phyloP scores from a whole-genome alignment of 2,797 vertebrate species.

The Dipus sagitta region DNA sequence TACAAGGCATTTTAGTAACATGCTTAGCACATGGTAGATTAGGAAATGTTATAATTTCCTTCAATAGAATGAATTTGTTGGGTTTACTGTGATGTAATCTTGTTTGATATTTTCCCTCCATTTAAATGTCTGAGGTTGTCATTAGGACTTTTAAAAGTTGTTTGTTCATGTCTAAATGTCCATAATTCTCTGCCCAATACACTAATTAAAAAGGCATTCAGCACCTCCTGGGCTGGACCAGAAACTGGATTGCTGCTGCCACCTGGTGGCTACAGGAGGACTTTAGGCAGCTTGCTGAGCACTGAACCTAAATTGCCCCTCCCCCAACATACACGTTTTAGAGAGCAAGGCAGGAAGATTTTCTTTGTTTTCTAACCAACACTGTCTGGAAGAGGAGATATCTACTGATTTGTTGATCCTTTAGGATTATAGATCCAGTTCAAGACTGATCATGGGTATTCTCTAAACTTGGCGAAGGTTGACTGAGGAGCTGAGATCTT shows the following conservation, averaged over 20 bases:
- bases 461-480: not conserved
- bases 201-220: not conserved
- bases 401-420: not conserved
- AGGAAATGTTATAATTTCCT: not conserved
- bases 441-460: not conserved
- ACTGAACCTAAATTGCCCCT: rapidly evolving
- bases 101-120: not conserved
- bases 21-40: not conserved
- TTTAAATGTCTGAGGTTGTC: slow-evolving; percentile 17
- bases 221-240: rapidly evolving
- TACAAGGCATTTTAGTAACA: not conserved
- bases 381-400: not conserved
- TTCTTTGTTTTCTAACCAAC: not conserved
- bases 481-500: not conserved
- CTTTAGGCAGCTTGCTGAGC: not conserved
- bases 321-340: not conserved
- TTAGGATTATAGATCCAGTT: slow-evolving; percentile 46
- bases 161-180: slow-evolving; percentile 7
- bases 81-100: slow-evolving; percentile 2
- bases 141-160: not conserved
- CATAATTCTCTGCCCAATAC: not conserved
- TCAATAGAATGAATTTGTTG: not conserved
- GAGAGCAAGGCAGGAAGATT: not conserved
- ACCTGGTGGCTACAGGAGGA: slow-evolving; percentile 56
- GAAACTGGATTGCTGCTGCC: slow-evolving; percentile 76